These are phyloP conservation scores for Gallinago stenura DNA, from an alignment of 2,797 vertebrate species.

Conservation along the genomic window DNA sequence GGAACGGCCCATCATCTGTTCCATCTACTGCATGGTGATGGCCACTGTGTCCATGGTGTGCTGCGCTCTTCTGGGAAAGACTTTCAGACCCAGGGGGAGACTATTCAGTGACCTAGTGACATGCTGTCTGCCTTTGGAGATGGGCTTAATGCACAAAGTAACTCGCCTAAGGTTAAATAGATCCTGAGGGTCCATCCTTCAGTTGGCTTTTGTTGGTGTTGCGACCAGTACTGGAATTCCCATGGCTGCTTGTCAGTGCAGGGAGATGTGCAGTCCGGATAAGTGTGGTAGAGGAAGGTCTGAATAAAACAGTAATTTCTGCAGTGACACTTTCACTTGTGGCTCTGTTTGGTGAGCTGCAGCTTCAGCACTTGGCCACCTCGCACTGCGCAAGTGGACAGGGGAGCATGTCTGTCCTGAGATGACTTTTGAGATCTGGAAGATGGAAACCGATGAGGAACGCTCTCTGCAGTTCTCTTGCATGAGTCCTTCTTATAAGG, in stretches of 20 bases:
- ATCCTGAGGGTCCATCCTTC: background rate
- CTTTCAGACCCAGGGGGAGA: background rate
- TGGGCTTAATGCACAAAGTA: background rate
- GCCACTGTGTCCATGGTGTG: background rate
- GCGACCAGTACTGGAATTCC: background rate
- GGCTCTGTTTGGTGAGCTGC: background rate
- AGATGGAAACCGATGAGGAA: background rate
- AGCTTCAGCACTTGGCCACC: slow-evolving; percentile 59
- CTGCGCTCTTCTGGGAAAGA: background rate
- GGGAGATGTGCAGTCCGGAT: background rate
- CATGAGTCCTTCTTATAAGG: background rate
- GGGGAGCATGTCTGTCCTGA: slow-evolving; percentile 1
- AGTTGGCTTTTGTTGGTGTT: background rate
- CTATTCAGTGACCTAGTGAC: background rate
- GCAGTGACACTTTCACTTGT: background rate
- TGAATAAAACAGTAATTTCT: background rate
- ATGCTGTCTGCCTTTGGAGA: background rate
- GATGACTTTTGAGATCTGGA: background rate
- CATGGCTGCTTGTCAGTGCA: background rate
- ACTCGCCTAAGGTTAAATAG: background rate
- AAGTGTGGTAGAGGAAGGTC: background rate
- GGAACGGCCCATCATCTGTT: background rate
- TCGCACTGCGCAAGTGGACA: background rate
- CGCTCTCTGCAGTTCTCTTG: background rate
- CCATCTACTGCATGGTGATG: background rate